A percentile compares a stretch with the other conserved stretches of the same genome.
Conservation (phyloP, 1,140 invertebrate species). For the Anthonomus grandis region DNA sequence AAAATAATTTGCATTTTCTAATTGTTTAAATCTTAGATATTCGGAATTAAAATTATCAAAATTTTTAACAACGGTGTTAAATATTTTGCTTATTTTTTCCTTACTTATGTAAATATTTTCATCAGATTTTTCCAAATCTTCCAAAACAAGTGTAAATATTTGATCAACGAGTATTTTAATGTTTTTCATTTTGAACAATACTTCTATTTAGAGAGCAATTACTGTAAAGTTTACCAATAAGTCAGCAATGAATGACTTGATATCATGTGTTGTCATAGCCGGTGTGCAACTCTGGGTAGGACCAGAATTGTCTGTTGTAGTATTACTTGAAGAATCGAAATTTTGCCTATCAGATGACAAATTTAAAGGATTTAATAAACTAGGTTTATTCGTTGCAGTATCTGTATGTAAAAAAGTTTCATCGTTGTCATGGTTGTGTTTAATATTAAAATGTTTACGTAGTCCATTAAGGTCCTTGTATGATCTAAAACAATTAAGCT, state of each 20-base stretch:
- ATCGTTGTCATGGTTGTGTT: background rate
- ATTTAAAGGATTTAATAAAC: conserved; percentile 3
- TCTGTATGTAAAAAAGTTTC: conserved; percentile 2
- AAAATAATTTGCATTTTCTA: conserved; percentile 1
- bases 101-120: no score
- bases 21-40: conserved; percentile 12
- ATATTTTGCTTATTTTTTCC: background rate
- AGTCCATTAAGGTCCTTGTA: conserved; percentile 4
- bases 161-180: background rate
- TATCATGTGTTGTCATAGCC: background rate
- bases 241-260: background rate
- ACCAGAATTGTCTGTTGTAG: background rate
- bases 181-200: conserved; percentile 1
- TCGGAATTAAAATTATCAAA: conserved; percentile 9
- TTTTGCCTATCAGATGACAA: background rate
- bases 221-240: conserved; percentile 2
- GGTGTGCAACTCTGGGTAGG: background rate
- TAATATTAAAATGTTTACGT: conserved; percentile 1
- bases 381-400: background rate
- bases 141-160: conserved; percentile 5
- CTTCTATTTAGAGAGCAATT: conserved; percentile 6
- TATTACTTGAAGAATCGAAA: background rate
- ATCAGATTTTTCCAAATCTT: conserved; percentile 1
- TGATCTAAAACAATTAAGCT: conserved; percentile 5
- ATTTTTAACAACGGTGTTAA: background rate